A percentile compares a stretch with the other conserved stretches of the same genome.
These are phyloP conservation scores for Macrotus californicus DNA, from an alignment of 2,113 vertebrate genomes.

Conservation along the genomic window DNA sequence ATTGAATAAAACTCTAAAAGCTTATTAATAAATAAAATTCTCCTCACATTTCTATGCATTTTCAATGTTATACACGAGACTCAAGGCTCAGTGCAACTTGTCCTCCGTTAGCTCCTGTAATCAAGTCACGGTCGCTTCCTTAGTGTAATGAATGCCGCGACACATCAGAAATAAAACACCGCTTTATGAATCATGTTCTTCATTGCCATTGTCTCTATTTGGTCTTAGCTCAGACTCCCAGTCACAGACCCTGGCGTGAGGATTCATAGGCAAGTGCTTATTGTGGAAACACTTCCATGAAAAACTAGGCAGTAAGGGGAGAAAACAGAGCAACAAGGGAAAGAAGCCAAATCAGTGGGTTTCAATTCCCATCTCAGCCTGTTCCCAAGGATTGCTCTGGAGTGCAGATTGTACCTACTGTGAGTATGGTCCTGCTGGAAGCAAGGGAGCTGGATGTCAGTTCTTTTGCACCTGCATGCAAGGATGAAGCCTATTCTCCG, in stretches of 20 bases:
- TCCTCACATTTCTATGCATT: not conserved
- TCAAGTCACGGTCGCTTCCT: not conserved
- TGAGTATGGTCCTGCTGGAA: not conserved
- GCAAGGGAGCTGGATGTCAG: not conserved
- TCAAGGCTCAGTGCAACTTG: not conserved
- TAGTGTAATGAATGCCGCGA: not conserved
- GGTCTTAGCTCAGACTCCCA: not conserved
- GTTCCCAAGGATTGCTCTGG: not conserved
- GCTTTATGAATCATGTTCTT: not conserved
- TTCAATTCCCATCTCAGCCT: not conserved
- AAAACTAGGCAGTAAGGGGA: not conserved
- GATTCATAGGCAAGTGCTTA: not conserved
- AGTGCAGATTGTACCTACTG: too few species aligned
- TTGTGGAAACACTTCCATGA: not conserved
- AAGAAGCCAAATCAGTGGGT: not conserved
- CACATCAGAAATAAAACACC: not conserved
- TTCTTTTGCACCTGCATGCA: not conserved
- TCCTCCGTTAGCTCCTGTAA: not conserved
- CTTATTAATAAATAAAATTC: not conserved
- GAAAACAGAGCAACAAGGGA: not conserved
- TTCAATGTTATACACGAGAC: not conserved
- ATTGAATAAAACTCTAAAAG: not conserved
- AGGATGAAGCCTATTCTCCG: not conserved
- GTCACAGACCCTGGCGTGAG: not conserved
- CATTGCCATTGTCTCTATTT: not conserved